Evolutionary conservation across 1,140 invertebrate species (phyloP).

Genomic region (Vanessa tameamea): DNA sequence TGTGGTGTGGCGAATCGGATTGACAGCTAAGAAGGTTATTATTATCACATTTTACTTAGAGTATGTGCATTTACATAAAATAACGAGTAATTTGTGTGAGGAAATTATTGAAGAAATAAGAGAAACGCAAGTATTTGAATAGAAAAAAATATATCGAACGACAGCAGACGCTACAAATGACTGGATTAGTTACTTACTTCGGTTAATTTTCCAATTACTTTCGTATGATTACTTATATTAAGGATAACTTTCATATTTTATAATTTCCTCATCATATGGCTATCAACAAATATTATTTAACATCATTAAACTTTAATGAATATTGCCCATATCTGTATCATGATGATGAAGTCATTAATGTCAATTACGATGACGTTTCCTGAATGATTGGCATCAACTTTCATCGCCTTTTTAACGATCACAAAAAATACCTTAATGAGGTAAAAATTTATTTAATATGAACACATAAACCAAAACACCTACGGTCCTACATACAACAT

Average conservation of each 20-base stretch:
- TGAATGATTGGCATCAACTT: slow-evolving; percentile 35
- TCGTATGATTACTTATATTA: slow-evolving; percentile 1
- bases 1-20: slow-evolving; percentile 73
- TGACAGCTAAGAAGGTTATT: slow-evolving; percentile 78
- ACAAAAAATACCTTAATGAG: slow-evolving; percentile 34
- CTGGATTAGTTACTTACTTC: no score
- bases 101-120: slow-evolving; percentile 23
- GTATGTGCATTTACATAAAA: slow-evolving; percentile 72
- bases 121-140: slow-evolving; percentile 2
- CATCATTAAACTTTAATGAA: slow-evolving; percentile 24
- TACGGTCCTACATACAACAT: no score
- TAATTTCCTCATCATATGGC: slow-evolving; percentile 8
- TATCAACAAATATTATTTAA: slow-evolving; percentile 30
- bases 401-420: slow-evolving; percentile 38
- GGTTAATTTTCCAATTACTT: not conserved
- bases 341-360: slow-evolving; percentile 35
- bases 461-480: not conserved
- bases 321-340: slow-evolving; percentile 31
- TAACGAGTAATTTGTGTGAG: slow-evolving; percentile 41
- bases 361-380: slow-evolving; percentile 35
- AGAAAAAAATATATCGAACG: not conserved
- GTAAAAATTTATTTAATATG: slow-evolving; percentile 30
- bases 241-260: not conserved
- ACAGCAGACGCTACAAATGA: not conserved
- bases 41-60: slow-evolving; percentile 78